Evolutionary conservation across 2,113 vertebrate species (phyloP).

Genomic region (Limanda limanda): DNA sequence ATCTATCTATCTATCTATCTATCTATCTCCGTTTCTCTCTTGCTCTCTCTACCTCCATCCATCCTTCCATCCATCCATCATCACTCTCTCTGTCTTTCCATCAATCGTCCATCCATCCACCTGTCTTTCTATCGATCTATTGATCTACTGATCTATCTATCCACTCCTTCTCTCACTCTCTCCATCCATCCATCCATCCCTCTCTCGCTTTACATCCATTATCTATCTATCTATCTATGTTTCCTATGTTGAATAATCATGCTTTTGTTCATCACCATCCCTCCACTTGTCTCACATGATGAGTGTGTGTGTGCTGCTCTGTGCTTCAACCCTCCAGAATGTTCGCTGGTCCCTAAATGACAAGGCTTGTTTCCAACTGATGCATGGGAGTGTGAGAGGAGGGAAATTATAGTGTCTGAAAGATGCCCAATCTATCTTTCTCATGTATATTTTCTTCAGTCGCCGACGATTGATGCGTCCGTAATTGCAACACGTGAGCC

Average conservation of each 20-base stretch:
- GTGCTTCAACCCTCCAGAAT: background rate
- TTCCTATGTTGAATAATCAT: background rate
- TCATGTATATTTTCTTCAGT: conserved; percentile 74
- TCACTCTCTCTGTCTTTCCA: too few relatives aligned
- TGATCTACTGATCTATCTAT: too few relatives aligned
- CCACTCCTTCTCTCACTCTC: too few relatives aligned
- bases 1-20: too few relatives aligned
- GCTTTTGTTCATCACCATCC: background rate
- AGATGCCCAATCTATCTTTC: conserved; percentile 68
- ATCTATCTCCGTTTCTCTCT: too few relatives aligned
- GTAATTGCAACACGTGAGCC: conserved; percentile 74
- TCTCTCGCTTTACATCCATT: background rate
- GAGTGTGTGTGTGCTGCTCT: background rate
- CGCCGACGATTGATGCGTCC: conserved; percentile 66
- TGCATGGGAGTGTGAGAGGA: conserved; percentile 43
- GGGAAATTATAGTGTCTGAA: conserved; percentile 59
- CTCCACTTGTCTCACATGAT: background rate
- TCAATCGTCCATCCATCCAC: too few relatives aligned
- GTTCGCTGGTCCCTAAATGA: conserved; percentile 15
- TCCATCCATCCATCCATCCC: too few relatives aligned
- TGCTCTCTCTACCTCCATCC: too few relatives aligned
- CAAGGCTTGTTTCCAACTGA: conserved; percentile 39
- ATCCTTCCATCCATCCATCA: too few relatives aligned
- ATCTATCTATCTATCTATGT: background rate
- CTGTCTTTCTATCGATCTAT: too few relatives aligned